Conservation (phyloP, 1,140 invertebrate species). For the Campoletis sonorensis region DNA sequence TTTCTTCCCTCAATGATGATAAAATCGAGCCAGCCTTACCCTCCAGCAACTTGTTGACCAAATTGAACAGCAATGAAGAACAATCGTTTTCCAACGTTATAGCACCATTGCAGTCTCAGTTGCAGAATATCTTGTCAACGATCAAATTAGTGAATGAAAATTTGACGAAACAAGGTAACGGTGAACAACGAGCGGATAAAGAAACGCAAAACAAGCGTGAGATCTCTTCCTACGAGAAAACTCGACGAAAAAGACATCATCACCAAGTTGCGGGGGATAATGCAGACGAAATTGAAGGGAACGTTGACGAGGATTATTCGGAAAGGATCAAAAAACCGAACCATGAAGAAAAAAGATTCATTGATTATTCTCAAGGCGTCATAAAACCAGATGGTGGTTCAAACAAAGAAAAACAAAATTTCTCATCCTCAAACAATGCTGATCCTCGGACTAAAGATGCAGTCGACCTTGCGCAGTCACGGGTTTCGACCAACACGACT, state of each 20-base stretch:
- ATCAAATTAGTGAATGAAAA: slow-evolving; percentile 55
- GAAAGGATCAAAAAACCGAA: neutral
- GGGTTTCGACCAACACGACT: neutral
- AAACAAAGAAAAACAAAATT: neutral
- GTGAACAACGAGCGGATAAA: slow-evolving; percentile 9
- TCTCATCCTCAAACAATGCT: neutral
- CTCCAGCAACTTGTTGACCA: neutral
- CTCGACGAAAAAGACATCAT: slow-evolving; percentile 23
- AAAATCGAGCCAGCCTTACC: neutral
- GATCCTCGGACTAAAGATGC: neutral
- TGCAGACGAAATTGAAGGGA: neutral
- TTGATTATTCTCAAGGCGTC: too few species aligned
- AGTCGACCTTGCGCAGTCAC: neutral
- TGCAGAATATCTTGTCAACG: slow-evolving; percentile 53
- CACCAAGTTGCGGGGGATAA: neutral
- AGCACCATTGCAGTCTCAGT: slow-evolving; percentile 50
- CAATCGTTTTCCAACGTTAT: slow-evolving; percentile 50
- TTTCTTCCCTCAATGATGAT: slow-evolving; percentile 16
- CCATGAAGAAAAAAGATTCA: neutral
- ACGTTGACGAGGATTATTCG: neutral
- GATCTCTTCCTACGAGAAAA: neutral
- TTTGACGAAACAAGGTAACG: slow-evolving; percentile 39
- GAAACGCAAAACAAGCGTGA: slow-evolving; percentile 5
- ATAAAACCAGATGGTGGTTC: neutral
- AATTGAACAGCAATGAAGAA: neutral